Percentiles rank a stretch among this genome's conserved stretches.
Conservation (phyloP, 2,113 vertebrate genomes). For the Albula glossodonta region DNA sequence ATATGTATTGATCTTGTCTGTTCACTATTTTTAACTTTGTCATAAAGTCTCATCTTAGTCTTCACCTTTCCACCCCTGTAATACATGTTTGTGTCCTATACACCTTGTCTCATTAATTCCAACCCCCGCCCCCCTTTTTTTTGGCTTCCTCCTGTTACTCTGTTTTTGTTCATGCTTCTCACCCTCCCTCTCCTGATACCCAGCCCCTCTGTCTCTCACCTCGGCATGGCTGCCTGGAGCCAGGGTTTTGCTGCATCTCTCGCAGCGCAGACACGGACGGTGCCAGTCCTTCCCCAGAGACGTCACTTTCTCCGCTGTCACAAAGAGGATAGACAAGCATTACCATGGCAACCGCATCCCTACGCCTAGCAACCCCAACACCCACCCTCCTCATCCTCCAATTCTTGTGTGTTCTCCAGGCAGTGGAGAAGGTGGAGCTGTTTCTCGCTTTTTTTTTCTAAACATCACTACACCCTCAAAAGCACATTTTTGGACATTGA, state of each 20-base stretch:
- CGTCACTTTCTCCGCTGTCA: conserved; percentile 93
- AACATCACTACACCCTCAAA: too few species aligned
- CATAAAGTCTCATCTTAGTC: not conserved
- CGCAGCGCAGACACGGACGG: conserved; percentile 92
- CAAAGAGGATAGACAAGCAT: conserved; percentile 29
- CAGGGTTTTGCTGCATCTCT: conserved; percentile 92
- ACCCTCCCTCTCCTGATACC: fast-evolving
- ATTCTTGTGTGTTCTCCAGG: not conserved
- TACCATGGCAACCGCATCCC: not conserved
- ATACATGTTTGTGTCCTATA: not conserved
- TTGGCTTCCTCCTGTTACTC: not conserved
- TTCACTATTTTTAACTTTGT: too few species aligned
- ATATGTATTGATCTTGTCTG: too few species aligned
- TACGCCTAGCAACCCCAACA: not conserved
- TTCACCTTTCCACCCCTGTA: not conserved
- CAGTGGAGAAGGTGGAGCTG: not conserved
- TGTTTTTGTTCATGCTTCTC: not conserved
- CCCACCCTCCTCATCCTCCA: not conserved
- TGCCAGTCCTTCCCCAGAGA: conserved; percentile 98
- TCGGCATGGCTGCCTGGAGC: conserved; percentile 89
- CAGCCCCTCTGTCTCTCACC: conserved; percentile 64
- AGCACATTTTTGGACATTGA: not conserved
- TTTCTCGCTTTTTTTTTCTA: too few species aligned
- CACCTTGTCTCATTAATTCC: not conserved
- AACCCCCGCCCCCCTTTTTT: fast-evolving